These are phyloP conservation scores for Nomada flava DNA, from an alignment of 2,888 invertebrate species.

Conservation along the genomic window DNA sequence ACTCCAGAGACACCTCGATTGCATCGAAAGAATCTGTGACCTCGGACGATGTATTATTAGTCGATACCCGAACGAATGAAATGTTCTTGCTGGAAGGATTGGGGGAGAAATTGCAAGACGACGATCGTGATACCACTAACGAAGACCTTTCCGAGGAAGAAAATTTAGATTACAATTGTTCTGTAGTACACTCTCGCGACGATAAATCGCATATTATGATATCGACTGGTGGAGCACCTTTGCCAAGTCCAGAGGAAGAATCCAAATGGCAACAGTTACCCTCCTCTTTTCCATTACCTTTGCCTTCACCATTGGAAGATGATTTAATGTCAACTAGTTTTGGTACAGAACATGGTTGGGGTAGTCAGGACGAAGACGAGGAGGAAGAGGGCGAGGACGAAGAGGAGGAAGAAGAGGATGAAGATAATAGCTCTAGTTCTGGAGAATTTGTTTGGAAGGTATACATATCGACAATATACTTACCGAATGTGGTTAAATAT, in stretches of 20 bases:
- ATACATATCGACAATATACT: constrained; percentile 65
- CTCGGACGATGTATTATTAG: constrained; percentile 84
- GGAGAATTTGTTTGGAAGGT: constrained; percentile 94
- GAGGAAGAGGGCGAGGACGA: constrained; percentile 82
- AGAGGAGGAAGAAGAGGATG: constrained; percentile 75
- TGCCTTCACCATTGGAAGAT: constrained; percentile 79
- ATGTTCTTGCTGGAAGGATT: constrained; percentile 83
- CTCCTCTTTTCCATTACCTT: constrained; percentile 70
- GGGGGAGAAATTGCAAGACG: constrained; percentile 63
- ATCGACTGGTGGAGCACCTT: constrained; percentile 76
- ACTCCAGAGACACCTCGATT: constrained; percentile 81
- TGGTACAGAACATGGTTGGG: constrained; percentile 88
- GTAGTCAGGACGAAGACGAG: constrained; percentile 86
- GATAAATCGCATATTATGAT: constrained; percentile 62
- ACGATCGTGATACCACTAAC: constrained; percentile 75
- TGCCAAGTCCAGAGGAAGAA: constrained; percentile 83
- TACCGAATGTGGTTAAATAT: not conserved
- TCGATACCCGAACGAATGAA: constrained; percentile 85
- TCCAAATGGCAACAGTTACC: constrained; percentile 79
- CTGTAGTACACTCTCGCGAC: constrained; percentile 47
- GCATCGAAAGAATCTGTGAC: constrained; percentile 77
- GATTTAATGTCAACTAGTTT: constrained; percentile 84
- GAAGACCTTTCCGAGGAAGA: constrained; percentile 78
- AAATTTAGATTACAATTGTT: constrained; percentile 72
- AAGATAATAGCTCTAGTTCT: constrained; percentile 89